Base-by-base conservation (phyloP, 2,797 vertebrate species). In the Eleutherodactylus coqui region DNA sequence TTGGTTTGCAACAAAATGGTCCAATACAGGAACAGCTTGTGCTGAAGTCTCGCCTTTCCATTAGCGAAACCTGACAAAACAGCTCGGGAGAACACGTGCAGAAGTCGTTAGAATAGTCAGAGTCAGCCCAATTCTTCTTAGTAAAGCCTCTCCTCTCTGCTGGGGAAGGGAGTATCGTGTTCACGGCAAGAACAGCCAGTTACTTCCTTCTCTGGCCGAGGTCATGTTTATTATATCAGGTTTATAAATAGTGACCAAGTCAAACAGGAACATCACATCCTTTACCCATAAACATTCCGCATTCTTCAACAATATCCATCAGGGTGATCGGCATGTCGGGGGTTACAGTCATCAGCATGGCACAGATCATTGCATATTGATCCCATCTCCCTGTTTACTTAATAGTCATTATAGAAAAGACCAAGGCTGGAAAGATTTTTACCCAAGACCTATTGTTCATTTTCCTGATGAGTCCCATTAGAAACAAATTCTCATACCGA, bases 401-500 rank as follows among this genome's bases (percentile, higher is more conserved):
- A 38, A n/a, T 19, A 51, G 29, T 49, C 45, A 47, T 45, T 45
- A 17, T 70, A 36, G 36, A 17, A 47, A 11, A 80, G 43, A 64
- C 32, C 29, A 24, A 38, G 58, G 5, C 45, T 86, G 85, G 85
- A 82, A 76, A 76, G 24, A 75, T 75, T 86, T n/a, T 60, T 75
- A 38, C 62, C 58, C 43, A 7, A 13, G 24, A 9, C 21, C 70
- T 47, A 77, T 83, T 86, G 85, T 86, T 86, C 70, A 17, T 49
- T 77, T 82, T 70, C 79, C 85, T 86, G 73, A 67, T 58, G 45
- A 53, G 53, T 86, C 85, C 85, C 79, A 86, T 47, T 86, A 81
- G 85, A 76, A 53, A 86, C 32, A 86, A 73, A 55, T 36, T 34
- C 38, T 58, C 64, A 41, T 70, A 27, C 60, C 82, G 27, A 77